Base-by-base conservation (phyloP, 1,140 invertebrate species). In the Limonius californicus region DNA sequence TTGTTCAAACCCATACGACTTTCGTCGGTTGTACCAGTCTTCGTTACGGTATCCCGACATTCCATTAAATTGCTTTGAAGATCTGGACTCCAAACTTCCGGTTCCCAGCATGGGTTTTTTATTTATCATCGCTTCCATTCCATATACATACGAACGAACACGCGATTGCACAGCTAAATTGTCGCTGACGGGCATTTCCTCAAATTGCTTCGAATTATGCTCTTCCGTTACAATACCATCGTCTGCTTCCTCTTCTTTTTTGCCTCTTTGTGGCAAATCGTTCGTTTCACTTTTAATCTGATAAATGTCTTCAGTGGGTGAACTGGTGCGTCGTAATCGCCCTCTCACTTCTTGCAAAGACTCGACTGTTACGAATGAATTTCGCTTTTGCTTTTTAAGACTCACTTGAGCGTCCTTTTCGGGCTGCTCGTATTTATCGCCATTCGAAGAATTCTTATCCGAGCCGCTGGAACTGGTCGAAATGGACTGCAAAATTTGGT, bases 1-100 rank as follows among this genome's bases (percentile, higher is more conserved):
- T 64, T 86, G 83, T 75, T 89, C 87, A 66, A 89, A 89, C 55
- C 87, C 87, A 68, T 88, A 89, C 2, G 87, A 88, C 74, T 88
- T 88, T 63, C 87, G 77, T 64, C 87, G 77, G 64, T 83, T 81
- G 68, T 85, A 85, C 87, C 87, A 88, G 62, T 87, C 86, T 59
- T 85, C 83, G 16, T 72, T 73, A 53, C 73, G 68, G 42, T 64
- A 70, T 58, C 68, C 76, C 7, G 75, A 72, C 32, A 55, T 75
- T 32, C 77, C 77, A 67, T 81, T 82, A 21, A 74, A 67, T 47
- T 79, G 76, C 19, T 77, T 78, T 1, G 71, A 74, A 27, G 53
- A 30, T 57, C 82, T 72, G 0, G 81, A 80, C 69, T 85, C 83
- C 54, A 84, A 61, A 65, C 83, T 85, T 50, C 82, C 80, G 3